Base-by-base conservation (phyloP, 2,888 invertebrate species). In the Drosophila kanekoi region DNA sequence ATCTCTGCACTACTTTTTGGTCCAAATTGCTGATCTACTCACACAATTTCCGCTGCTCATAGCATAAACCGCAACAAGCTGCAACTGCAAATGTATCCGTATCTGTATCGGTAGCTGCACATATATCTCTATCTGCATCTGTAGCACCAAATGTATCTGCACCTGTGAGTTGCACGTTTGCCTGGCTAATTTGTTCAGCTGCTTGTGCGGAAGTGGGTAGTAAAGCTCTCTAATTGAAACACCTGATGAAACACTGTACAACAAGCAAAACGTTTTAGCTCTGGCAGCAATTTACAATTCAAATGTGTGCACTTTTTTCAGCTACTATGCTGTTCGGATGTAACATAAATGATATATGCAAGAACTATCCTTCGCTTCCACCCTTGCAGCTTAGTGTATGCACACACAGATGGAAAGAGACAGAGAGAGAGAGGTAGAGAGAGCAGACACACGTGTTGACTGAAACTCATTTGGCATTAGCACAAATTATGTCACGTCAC, bases 401-500 rank as follows among this genome's bases (percentile, higher is more conserved):
- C 28, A 14, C 11, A 53, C 23, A 18, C 16, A 28, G 28, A 28
- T 8, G 8, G 28, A 43, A 23, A 41, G 11, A 69, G 43, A 23
- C 43, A 18, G 11, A 44, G 9, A 53, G 9, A 53, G 32, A 57
- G 35, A 14, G 20, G 9, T 38, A 53, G n/a, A 33, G 10, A 57
- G 35, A 53, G 40, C 13, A 28, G 28, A 20, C 43, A 49, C 43
- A 53, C 48, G 40, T 60, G 61, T 43, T 54, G 58, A 52, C 62
- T 70, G 60, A 61, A 79, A 61, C 49, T 72, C 73, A 72, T 62
- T 75, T 64, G 57, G 60, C 75, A 88, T 84, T 70, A 82, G 75
- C 75, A 66, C 86, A 84, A 84, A 88, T 84, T 88, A 88, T 86
- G 88, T 84, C 83, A 84, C 83, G 83, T 84, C 72, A 60, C 66